Evolutionary conservation across 2,797 vertebrate species (phyloP), one percentile per base, ranked within the genome.

Genomic region (Hephaestus fuliginosus): DNA sequence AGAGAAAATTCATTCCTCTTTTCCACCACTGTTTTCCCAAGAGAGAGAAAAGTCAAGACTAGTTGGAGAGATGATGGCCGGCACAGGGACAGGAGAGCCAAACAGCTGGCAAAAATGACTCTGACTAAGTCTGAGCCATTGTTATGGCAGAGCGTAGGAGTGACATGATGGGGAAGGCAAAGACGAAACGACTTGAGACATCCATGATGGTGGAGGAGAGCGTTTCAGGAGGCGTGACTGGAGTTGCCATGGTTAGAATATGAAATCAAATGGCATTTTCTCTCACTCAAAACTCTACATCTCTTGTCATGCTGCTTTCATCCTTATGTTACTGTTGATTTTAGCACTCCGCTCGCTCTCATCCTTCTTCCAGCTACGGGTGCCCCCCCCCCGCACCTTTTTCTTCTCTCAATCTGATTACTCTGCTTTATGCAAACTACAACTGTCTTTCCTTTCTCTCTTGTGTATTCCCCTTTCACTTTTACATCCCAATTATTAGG

Each of bases 371-470:
- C 69, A 75, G 51, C 72, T 56, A 33, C 48, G 2, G 52, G 65
- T 67, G 15, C 63, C 68, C 71, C 62, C 12, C 49, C 11, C 20
- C 30, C 5, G 30, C 30, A 30, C 30, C 4, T 30, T 30, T 36
- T 66, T 71, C 49, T 51, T 62, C 51, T 63, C 80, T 82, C 80
- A 84, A 82, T 87, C 78, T 91, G 90, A 92, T 92, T 91, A 90
- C 87, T 84, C 86, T 69, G 83, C 89, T 89, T 91, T 92, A 92
- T 94, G 92, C 88, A 91, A 93, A 93, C 82, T 69, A 84, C 81
- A 89, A 72, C 82, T 81, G 69, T 74, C 76, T 69, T 74, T 15
- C 81, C 49, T 58, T 64, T 77, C 72, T 82, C 91, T 85, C 82
- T 70, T 43, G 84, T 82, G 86, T 81, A 76, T 83, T 87, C 72